phyloP scores from a whole-genome alignment of 2,797 vertebrate species.

The Florisuga fusca region DNA sequence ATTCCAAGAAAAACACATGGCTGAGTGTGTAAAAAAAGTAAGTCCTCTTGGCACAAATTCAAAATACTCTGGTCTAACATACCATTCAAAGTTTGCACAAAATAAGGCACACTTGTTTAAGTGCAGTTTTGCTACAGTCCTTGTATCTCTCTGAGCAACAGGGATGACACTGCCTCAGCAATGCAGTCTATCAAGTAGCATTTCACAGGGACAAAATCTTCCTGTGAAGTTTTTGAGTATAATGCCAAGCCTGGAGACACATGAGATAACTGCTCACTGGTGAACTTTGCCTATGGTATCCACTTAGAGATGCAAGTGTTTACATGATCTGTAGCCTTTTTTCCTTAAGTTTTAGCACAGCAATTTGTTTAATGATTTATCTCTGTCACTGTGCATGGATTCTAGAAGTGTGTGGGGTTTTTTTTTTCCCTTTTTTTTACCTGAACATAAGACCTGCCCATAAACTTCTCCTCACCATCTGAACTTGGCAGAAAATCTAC shows the following conservation, averaged over 20 bases:
- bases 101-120: background rate
- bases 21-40: background rate
- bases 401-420: background rate
- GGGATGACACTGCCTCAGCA: background rate
- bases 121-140: background rate
- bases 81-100: background rate
- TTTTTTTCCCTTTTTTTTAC: rapidly evolving
- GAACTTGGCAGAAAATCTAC: background rate
- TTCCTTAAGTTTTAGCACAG: background rate
- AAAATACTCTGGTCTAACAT: background rate
- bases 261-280: background rate
- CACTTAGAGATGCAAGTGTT: background rate
- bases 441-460: background rate
- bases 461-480: background rate
- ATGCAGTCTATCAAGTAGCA: rapidly evolving
- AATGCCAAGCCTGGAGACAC: background rate
- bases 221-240: background rate
- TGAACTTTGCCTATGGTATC: background rate
- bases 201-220: background rate
- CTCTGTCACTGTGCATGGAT: background rate
- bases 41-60: background rate
- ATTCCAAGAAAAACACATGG: background rate
- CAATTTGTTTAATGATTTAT: background rate
- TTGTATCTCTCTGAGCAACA: background rate
- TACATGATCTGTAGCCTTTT: background rate